phyloP scores from a whole-genome alignment of 1,140 invertebrate genomes.

The Trachymyrmex septentrionalis region DNA sequence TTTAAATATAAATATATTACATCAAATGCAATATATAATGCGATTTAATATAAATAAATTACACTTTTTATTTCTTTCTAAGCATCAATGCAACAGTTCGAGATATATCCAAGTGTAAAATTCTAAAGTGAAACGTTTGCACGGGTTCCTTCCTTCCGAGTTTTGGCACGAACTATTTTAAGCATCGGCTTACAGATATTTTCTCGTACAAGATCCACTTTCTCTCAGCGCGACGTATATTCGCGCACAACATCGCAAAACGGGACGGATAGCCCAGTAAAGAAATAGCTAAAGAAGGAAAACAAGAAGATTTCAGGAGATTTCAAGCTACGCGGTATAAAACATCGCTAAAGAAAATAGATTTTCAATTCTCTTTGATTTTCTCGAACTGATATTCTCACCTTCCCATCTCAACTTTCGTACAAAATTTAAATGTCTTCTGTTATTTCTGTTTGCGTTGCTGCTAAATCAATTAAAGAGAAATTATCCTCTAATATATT shows the following conservation, averaged over 20 bases:
- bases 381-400: conserved; percentile 25
- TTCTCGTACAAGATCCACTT: conserved; percentile 38
- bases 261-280: conserved; percentile 63
- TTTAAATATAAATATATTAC: too few species aligned
- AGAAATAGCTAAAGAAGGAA: conserved; percentile 66
- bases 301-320: conserved; percentile 42
- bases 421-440: conserved; percentile 7
- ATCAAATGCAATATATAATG: neutral
- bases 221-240: conserved; percentile 30
- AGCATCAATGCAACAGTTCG: conserved; percentile 28
- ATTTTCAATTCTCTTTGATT: conserved; percentile 64
- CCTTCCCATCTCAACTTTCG: neutral
- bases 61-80: neutral
- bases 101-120: conserved; percentile 21
- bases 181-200: conserved; percentile 39
- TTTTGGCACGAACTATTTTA: conserved; percentile 51
- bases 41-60: conserved; percentile 10
- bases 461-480: neutral
- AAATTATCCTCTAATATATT: conserved; percentile 34
- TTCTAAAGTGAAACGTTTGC: conserved; percentile 50
- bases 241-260: conserved; percentile 38
- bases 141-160: conserved; percentile 9
- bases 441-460: conserved; percentile 22
- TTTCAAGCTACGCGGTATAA: conserved; percentile 64
- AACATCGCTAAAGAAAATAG: conserved; percentile 63